Evolutionary conservation across 1,140 invertebrate species (phyloP), one percentile per base, ranked within the genome.

Genomic region (Drosophila albomicans): DNA sequence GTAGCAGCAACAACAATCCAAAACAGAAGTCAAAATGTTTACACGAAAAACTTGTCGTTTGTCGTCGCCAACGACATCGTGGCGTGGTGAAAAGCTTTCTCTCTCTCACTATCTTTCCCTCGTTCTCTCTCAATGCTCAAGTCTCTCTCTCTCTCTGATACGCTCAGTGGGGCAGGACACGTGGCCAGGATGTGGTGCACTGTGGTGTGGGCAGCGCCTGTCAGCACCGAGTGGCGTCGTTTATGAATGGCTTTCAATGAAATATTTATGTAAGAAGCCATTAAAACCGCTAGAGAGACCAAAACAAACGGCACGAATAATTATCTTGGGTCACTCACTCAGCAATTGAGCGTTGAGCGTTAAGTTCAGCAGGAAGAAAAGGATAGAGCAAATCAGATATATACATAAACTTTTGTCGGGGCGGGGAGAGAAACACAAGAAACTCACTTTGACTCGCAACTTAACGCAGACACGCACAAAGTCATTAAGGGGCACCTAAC

Each of bases 221-320:
- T 79, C 84, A 74, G 70, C 84, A 51, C 63, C 77, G 71, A 65
- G 57, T 35, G 38, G 56, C 54, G 74, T 72, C 51, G 81, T 56
- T 88, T 85, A 89, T 88, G 85, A 88, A 89, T 88, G 85, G 72
- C 71, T 79, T 87, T 84, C 79, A 75, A 81, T 89, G 62, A 85
- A 84, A 89, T 89, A 88, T 88, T 88, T 88, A 88, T 85, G 75
- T 88, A 88, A 88, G 70, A 69, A 66, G 78, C 73, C 67, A 86
- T 79, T 68, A 64, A 79, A 66, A 81, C 67, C 70, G 64, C 75
- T 77, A 35, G 54, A 56, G 61, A 56, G 62, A 35, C 45, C 71
- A 48, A 57, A 75, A 67, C 67, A 59, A 52, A 56, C 58, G 51
- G 45, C 43, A 41, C 52, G 35, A 16, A 71, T 65, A 65, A 65